A percentile compares a stretch with the other conserved stretches of the same genome.
phyloP scores from a whole-genome alignment of 1,140 invertebrate species.

The Penaeus vannamei region DNA sequence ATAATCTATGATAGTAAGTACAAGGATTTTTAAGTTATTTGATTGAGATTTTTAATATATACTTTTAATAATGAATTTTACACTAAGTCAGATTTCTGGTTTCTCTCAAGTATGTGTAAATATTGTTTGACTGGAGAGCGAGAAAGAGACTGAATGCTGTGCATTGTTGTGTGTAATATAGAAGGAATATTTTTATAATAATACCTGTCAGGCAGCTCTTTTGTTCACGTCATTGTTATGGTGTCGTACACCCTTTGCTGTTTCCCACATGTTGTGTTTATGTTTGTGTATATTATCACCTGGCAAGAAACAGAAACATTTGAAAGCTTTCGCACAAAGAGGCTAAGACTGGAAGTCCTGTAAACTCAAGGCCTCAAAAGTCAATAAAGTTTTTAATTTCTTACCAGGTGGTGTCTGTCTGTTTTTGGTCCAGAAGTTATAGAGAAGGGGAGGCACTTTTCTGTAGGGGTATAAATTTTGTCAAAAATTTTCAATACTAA shows the following conservation, averaged over 20 bases:
- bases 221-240: constrained; percentile 58
- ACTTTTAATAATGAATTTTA: constrained; percentile 67
- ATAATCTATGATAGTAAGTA: constrained; percentile 64
- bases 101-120: constrained; percentile 63
- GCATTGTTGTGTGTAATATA: constrained; percentile 65
- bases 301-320: constrained; percentile 44
- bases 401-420: constrained; percentile 43
- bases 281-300: constrained; percentile 55
- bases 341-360: constrained; percentile 25
- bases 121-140: constrained; percentile 65
- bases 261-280: constrained; percentile 64
- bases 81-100: constrained; percentile 64
- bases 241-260: constrained; percentile 59
- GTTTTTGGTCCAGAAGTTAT: constrained; percentile 26
- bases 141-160: constrained; percentile 62
- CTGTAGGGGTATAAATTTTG: neutral
- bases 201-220: constrained; percentile 55
- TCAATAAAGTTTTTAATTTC: constrained; percentile 9
- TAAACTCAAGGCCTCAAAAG: constrained; percentile 31
- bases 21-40: constrained; percentile 67
- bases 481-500: neutral
- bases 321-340: constrained; percentile 35
- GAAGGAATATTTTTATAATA: constrained; percentile 66
- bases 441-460: constrained; percentile 46
- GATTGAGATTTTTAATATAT: constrained; percentile 67